Conservation (phyloP, 2,888 invertebrate genomes). For the Eucera pruinosa region DNA sequence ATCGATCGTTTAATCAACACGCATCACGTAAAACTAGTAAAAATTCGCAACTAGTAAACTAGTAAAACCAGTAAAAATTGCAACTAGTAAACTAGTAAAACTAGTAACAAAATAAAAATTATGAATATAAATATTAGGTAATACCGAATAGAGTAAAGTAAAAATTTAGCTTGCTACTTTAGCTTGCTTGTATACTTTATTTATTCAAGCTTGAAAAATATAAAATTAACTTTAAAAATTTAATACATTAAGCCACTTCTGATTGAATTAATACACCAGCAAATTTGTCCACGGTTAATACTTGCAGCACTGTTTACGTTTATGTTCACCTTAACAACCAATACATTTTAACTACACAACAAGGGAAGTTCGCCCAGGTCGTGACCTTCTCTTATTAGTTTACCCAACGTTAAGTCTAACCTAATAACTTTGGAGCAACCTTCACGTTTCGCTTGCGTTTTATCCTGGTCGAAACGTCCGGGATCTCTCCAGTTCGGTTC, state of each 20-base stretch:
- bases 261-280: not conserved
- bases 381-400: constrained; percentile 18
- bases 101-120: too few species aligned
- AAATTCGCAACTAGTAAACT: too few species aligned
- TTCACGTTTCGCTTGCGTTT: constrained; percentile 19
- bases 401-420: constrained; percentile 22
- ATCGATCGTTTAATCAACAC: not conserved
- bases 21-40: not conserved
- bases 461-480: constrained; percentile 2
- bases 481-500: constrained; percentile 21
- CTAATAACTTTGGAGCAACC: constrained; percentile 43
- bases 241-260: not conserved
- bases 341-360: not conserved
- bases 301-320: not conserved
- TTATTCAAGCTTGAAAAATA: too few species aligned
- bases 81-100: too few species aligned
- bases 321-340: not conserved
- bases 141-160: too few species aligned
- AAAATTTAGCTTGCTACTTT: too few species aligned
- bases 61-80: too few species aligned
- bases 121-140: too few species aligned
- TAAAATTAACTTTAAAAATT: not conserved
- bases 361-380: not conserved
- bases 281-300: not conserved
- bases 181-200: too few species aligned